Base-by-base conservation (phyloP, 2,888 invertebrate species). In the Mesoligia furuncula region DNA sequence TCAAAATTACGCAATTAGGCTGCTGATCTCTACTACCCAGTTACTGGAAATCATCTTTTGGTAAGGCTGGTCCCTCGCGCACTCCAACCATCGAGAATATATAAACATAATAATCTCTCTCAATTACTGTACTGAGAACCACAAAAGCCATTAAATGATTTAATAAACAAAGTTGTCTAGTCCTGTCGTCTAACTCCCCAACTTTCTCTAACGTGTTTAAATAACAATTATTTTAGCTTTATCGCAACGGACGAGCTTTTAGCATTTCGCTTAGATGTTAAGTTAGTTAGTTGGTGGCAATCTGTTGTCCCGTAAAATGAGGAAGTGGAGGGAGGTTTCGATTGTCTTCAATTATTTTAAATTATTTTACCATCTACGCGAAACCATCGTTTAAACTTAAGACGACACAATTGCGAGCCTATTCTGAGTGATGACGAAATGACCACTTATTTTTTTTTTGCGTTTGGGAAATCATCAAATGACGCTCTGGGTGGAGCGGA, bases 151-250 rank as follows among this genome's bases (percentile, higher is more conserved):
- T 72, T 75, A 62, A 70, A 70, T 81, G 70, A 86, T 84, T 87
- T 77, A 70, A 70, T 83, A 83, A 80, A 81, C 75, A 78, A 59
- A 78, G 78, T 75, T 59, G 66, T 70, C 69, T 73, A 48, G 73
- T 48, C 36, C 39, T n/a, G 57, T 48, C 68, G 48, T 75, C 85
- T 69, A 78, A 67, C 66, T 72, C 73, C 67, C 65, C 36, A 84
- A 86, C 84, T 80, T 79, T 79, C 73, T 80, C 80, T 82, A 88
- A 85, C 73, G 36, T 73, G 85, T 82, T 84, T 87, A 86, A 82
- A 87, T 86, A 89, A 87, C 86, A 89, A 88, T 89, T 88, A 89
- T 85, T 88, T 86, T 87, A 81, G 83, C 85, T 83, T 82, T 74
- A 85, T 81, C 77, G 82, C 83, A 77, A 74, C 76, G 73, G 73